Conservation (phyloP, 2,113 vertebrate species). For the Anolis carolinensis region DNA sequence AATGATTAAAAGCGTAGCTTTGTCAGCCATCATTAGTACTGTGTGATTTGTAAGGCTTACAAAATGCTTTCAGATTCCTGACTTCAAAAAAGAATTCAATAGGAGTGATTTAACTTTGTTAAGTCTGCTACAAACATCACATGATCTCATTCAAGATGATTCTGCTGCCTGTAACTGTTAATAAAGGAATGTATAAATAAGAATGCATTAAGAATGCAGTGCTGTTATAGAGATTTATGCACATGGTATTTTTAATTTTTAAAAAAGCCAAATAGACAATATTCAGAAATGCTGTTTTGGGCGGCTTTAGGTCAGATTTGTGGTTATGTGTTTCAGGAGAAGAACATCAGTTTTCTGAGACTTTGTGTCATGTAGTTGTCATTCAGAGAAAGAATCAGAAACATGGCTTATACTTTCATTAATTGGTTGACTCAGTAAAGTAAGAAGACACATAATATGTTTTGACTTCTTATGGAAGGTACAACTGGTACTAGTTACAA, state of each 20-base stretch:
- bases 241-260: background rate
- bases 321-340: background rate
- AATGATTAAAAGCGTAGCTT: conserved; percentile 36
- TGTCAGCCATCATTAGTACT: conserved; percentile 33
- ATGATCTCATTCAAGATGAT: background rate
- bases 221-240: background rate
- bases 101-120: background rate
- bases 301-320: background rate
- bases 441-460: background rate
- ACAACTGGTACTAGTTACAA: background rate
- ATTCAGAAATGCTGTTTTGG: background rate
- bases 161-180: background rate
- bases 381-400: background rate
- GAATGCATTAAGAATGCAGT: background rate
- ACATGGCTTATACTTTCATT: background rate
- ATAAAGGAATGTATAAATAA: background rate
- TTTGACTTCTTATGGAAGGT: background rate
- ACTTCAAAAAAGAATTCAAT: conserved; percentile 39
- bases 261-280: background rate
- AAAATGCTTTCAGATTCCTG: conserved; percentile 57
- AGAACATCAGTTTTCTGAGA: background rate
- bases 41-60: conserved; percentile 47
- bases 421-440: background rate
- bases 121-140: background rate
- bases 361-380: background rate